Evolutionary conservation across 2,113 vertebrate genomes (phyloP).

Genomic region (Amia ocellicauda): DNA sequence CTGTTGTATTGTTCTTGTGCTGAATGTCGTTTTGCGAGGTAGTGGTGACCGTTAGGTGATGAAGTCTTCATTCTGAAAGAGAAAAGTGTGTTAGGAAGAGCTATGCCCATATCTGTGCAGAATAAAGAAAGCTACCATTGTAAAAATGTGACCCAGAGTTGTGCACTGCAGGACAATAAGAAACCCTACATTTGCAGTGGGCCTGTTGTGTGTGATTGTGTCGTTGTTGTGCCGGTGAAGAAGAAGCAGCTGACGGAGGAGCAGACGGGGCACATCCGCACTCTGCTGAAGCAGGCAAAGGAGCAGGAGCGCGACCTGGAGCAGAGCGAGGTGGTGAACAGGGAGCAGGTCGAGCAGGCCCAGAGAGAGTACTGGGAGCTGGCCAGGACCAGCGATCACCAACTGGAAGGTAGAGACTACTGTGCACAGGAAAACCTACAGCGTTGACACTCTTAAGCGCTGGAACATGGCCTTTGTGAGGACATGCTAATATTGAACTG

Average conservation of each 20-base stretch:
- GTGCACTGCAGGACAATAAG: no score
- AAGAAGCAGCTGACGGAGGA: conserved; percentile 55
- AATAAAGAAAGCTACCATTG: background rate
- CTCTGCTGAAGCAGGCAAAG: conserved; percentile 48
- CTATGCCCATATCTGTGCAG: background rate
- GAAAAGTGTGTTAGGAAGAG: no score
- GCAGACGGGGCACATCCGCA: conserved; percentile 42
- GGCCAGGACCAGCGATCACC: conserved; percentile 55
- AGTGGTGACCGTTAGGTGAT: no score
- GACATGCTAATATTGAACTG: no score
- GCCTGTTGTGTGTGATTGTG: background rate
- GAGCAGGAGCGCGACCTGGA: conserved; percentile 49
- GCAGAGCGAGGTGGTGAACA: conserved; percentile 42
- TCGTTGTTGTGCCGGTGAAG: no score
- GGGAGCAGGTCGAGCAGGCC: conserved; percentile 62
- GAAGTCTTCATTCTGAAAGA: no score
- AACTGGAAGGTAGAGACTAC: conserved; percentile 61
- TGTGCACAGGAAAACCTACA: no score
- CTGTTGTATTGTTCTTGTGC: no score
- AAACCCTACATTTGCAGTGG: background rate
- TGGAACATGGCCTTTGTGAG: no score
- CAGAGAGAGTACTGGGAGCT: conserved; percentile 59
- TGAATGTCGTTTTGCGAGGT: no score
- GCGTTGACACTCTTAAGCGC: no score
- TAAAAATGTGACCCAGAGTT: background rate